Evolutionary conservation across 2,888 invertebrate genomes (phyloP), one percentile per base, ranked within the genome.

Genomic region (Leptinotarsa tumamoca): DNA sequence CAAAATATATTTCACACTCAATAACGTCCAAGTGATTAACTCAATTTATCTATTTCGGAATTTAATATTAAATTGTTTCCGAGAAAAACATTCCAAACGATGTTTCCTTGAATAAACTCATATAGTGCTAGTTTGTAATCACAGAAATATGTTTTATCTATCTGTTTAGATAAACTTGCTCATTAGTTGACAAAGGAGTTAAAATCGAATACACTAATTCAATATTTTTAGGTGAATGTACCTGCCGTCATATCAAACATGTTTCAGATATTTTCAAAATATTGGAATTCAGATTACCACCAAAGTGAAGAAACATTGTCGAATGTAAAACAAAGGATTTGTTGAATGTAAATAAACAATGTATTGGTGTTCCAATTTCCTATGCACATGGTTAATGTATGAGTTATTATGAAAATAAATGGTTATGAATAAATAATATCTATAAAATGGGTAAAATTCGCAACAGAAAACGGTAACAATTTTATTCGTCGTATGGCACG

Each of bases 111-210:
- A 17, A 7, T 54, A 18, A 7, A 18, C 54, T 18, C 17, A 54
- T 54, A 54, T 18, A 43, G 43, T 43, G 43, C 43, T 52, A 15
- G n/a, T n/a, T 52, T 52, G n/a, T 52, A 15, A 52, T 17, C 52
- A 15, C 52, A 52, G 17, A 14, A 51, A 17, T 52, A 52, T n/a
- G n/a, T 15, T 52, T 52, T 17, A 52, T 52, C 52, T 52, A 52
- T 52, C 3, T 52, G 52, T 52, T 52, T 1, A 15, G 52, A 58
- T 21, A 23, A 58, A 27, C 23, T 15, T 15, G 4, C 23, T 58
- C 58, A 58, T 58, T 58, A 58, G 23, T 58, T 23, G 15, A 58
- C 58, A 58, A 58, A 58, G 58, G 58, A 58, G 15, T 23, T 58
- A 23, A 58, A 23, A 58, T 58, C 58, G 21, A 58, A 27, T 15